A percentile compares a stretch with the other conserved stretches of the same genome.
These are phyloP conservation scores for Astur gentilis DNA, from an alignment of 2,113 vertebrate genomes.

Conservation along the genomic window DNA sequence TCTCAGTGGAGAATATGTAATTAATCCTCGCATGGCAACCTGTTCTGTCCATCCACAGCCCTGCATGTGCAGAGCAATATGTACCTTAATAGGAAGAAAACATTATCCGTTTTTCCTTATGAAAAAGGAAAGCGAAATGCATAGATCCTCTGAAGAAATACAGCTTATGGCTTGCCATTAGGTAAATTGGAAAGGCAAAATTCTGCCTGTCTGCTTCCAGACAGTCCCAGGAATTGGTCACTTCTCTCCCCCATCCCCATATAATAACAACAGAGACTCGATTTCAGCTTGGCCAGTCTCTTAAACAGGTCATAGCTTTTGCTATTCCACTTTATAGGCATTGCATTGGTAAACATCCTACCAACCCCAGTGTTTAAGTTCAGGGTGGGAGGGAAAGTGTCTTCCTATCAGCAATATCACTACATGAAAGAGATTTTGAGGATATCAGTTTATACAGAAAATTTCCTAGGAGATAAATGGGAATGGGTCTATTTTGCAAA, in stretches of 20 bases:
- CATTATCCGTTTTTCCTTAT: fast-evolving
- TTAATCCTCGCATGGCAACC: not conserved
- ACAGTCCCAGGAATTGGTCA: not conserved
- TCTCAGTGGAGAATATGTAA: not conserved
- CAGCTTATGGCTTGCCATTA: not conserved
- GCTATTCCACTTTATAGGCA: not conserved
- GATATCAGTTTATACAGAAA: not conserved
- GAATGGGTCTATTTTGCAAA: not conserved
- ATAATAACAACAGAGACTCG: not conserved
- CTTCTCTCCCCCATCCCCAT: not conserved
- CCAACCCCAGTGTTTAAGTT: not conserved
- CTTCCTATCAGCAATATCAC: not conserved
- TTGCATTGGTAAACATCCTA: not conserved
- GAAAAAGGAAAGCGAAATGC: not conserved
- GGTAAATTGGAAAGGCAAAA: not conserved
- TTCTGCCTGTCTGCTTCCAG: not conserved
- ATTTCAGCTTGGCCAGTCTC: not conserved
- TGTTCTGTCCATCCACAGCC: fast-evolving
- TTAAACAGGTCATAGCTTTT: not conserved
- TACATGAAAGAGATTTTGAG: not conserved
- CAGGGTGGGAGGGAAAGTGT: not conserved
- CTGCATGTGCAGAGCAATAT: not conserved
- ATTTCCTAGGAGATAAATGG: not conserved
- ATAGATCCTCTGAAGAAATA: not conserved
- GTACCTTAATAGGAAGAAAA: not conserved